Conservation (phyloP, 2,113 vertebrate species). For the Pycnonotus jocosus region DNA sequence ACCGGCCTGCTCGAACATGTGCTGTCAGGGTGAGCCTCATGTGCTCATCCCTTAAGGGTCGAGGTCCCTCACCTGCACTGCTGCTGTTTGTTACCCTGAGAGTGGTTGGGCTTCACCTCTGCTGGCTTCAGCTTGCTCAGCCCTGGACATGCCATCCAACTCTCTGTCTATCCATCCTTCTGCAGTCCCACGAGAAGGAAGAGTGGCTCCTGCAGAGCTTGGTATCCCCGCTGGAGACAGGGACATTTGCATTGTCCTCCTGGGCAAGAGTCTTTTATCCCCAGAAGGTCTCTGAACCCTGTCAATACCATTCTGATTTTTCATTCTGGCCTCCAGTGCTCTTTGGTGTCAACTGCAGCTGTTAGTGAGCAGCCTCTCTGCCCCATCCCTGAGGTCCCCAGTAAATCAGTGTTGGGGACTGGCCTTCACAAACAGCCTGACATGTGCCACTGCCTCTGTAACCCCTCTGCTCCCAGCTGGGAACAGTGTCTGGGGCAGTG, state of each 20-base stretch:
- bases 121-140: neutral
- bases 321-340: neutral
- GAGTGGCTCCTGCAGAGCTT: neutral
- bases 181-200: neutral
- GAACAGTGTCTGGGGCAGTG: neutral
- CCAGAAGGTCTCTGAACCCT: neutral
- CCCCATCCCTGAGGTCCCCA: neutral
- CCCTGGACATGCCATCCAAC: neutral
- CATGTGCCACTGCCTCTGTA: neutral
- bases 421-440: neutral
- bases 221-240: neutral
- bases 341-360: neutral
- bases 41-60: accelerated
- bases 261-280: neutral
- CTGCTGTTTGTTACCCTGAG: neutral
- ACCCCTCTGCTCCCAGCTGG: neutral
- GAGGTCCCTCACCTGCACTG: neutral
- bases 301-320: neutral
- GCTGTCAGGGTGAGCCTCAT: accelerated
- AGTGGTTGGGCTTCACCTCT: neutral
- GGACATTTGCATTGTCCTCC: neutral
- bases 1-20: accelerated
- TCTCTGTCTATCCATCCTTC: accelerated
- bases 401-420: neutral
- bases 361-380: neutral